These are phyloP conservation scores for Spongia lamella DNA, from an alignment of 37 sponge, comb jelly and placozoan genomes.

Conservation along the genomic window DNA sequence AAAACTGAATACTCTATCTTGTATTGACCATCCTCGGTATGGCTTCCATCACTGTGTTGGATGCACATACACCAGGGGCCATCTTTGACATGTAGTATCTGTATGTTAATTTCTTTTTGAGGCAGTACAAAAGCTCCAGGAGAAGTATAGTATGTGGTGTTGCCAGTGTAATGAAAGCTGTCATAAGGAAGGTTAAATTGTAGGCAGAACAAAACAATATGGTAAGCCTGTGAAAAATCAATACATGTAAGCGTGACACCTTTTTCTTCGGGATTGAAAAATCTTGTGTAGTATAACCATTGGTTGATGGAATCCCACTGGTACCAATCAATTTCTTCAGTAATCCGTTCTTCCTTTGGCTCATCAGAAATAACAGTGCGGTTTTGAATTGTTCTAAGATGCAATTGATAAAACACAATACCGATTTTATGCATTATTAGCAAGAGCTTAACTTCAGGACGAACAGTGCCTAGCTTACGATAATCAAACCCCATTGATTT, in stretches of 20 bases:
- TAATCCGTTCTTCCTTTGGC: slow-evolving; percentile 26
- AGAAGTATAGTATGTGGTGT: slow-evolving; percentile 28
- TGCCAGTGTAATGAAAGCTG: slow-evolving; percentile 1
- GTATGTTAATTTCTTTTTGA: slow-evolving; percentile 40
- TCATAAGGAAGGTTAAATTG: slow-evolving; percentile 36
- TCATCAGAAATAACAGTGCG: slow-evolving; percentile 14
- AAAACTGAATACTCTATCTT: slow-evolving; percentile 61
- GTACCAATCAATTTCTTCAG: slow-evolving; percentile 54
- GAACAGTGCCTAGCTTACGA: slow-evolving; percentile 50
- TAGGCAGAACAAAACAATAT: slow-evolving; percentile 35
- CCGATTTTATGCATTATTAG: slow-evolving; percentile 37
- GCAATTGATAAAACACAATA: slow-evolving; percentile 41
- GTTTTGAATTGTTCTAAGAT: neutral
- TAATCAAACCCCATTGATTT: slow-evolving; percentile 16
- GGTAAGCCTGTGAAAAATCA: slow-evolving; percentile 15
- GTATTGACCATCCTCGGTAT: neutral
- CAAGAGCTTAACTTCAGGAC: slow-evolving; percentile 23
- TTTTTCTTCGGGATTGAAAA: slow-evolving; percentile 11
- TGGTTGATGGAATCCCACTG: slow-evolving; percentile 69
- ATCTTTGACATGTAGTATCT: slow-evolving; percentile 43
- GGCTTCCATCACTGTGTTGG: slow-evolving; percentile 33
- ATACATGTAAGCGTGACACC: slow-evolving; percentile 7
- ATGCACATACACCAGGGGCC: slow-evolving; percentile 65
- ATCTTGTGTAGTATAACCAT: slow-evolving; percentile 63
- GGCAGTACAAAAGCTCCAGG: slow-evolving; percentile 39